A percentile compares a stretch with the other conserved stretches of the same genome.
Evolutionary conservation across 2,888 invertebrate genomes (phyloP).

Genomic region (Tolmerus cingulatus): DNA sequence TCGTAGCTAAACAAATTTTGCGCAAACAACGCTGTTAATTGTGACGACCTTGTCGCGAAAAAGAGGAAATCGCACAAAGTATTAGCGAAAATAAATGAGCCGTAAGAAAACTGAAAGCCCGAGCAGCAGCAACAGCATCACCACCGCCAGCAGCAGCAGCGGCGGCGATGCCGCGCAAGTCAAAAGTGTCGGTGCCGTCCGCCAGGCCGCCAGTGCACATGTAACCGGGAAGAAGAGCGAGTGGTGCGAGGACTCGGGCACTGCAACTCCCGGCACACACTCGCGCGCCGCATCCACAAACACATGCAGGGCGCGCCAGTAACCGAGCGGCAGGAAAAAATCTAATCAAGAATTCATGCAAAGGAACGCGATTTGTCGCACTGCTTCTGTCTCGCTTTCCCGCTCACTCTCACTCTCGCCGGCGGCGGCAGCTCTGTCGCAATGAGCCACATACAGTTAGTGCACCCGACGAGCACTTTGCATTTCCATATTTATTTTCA

Average conservation of each 20-base stretch:
- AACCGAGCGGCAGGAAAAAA: neutral
- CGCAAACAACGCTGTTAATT: neutral
- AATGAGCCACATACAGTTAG: slow-evolving; percentile 27
- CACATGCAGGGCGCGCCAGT: neutral
- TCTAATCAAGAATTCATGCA: slow-evolving; percentile 17
- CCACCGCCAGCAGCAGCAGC: neutral
- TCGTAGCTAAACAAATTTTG: neutral
- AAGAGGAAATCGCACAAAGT: neutral
- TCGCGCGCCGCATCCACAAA: neutral
- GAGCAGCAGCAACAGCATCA: neutral
- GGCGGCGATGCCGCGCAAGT: slow-evolving; percentile 16
- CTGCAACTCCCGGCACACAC: neutral
- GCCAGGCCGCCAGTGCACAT: neutral
- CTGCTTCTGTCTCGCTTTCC: slow-evolving; percentile 6
- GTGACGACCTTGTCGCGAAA: neutral
- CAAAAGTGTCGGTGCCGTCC: slow-evolving; percentile 5
- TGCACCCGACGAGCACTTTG: slow-evolving; percentile 21
- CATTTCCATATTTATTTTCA: neutral
- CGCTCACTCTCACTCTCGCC: slow-evolving; percentile 8
- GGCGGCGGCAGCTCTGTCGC: neutral
- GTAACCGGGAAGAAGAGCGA: slow-evolving; percentile 12
- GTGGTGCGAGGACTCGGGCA: neutral
- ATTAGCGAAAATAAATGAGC: neutral
- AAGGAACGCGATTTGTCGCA: neutral
- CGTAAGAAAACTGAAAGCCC: neutral